phyloP scores from a whole-genome alignment of 2,113 vertebrate genomes.

The Motacilla tschutschensis region DNA sequence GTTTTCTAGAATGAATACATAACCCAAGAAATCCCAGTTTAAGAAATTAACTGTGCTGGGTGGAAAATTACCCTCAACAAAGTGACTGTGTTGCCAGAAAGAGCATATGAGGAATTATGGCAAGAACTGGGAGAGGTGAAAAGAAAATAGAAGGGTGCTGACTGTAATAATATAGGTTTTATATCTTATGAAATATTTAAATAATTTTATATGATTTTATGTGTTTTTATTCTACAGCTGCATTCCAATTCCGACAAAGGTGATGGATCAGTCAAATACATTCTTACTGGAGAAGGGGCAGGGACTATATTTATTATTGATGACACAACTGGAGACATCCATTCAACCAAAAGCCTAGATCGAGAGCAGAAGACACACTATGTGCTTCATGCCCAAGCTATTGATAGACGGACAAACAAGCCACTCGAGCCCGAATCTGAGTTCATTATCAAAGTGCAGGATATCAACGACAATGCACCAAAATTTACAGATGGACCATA shows the following conservation, averaged over 20 bases:
- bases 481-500: conserved; percentile 94
- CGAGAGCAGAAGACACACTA: conserved; percentile 94
- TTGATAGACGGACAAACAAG: conserved; percentile 91
- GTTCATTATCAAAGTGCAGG: conserved; percentile 98
- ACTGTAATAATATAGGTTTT: neutral
- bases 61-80: neutral
- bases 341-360: conserved; percentile 93
- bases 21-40: neutral
- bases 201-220: conserved; percentile 7
- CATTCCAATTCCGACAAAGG: conserved; percentile 98
- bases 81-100: neutral
- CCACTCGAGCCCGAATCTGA: conserved; percentile 95
- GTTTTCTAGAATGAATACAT: neutral
- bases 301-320: conserved; percentile 96
- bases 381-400: conserved; percentile 93
- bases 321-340: conserved; percentile 94
- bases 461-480: conserved; percentile 97
- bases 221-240: conserved; percentile 77
- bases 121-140: neutral
- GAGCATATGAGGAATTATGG: neutral
- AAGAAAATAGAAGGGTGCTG: neutral
- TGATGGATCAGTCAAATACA: conserved; percentile 94
- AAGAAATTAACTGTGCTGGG: neutral
- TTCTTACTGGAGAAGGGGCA: conserved; percentile 94
- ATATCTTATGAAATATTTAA: neutral